Conservation (phyloP, 2,113 vertebrate species). For the Gadus macrocephalus region DNA sequence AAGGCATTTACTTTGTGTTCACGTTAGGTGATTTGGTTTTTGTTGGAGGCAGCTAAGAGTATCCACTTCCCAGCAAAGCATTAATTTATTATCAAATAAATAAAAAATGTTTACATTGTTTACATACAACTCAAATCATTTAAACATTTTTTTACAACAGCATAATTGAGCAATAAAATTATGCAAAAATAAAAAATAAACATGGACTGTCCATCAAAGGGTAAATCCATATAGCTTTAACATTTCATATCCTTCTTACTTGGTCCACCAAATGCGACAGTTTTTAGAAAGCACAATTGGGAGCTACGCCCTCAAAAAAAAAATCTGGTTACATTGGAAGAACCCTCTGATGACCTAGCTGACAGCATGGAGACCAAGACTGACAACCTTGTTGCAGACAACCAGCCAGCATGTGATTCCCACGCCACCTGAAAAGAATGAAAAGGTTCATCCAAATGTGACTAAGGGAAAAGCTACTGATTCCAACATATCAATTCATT, state of each 20-base stretch:
- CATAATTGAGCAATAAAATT: not conserved
- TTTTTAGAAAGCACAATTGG: not conserved
- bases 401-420: conserved; percentile 98
- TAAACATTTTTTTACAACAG: not conserved
- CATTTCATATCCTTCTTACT: not conserved
- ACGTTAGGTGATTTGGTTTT: too few relatives aligned
- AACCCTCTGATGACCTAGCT: conserved; percentile 68
- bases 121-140: not conserved
- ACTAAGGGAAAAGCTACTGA: not conserved
- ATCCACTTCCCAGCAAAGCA: too few relatives aligned
- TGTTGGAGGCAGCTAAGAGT: too few relatives aligned
- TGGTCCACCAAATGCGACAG: not conserved
- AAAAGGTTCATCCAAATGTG: conserved; percentile 17
- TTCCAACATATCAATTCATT: too few relatives aligned
- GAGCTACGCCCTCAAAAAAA: not conserved
- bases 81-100: too few relatives aligned
- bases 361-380: conserved; percentile 82
- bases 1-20: too few relatives aligned
- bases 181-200: not conserved
- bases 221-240: not conserved
- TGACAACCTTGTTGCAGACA: conserved; percentile 97
- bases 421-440: conserved; percentile 81
- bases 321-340: not conserved
- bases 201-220: not conserved
- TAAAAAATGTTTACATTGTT: too few relatives aligned